Conservation (phyloP, 2,113 vertebrate genomes). For the Choloepus hoffmanni region DNA sequence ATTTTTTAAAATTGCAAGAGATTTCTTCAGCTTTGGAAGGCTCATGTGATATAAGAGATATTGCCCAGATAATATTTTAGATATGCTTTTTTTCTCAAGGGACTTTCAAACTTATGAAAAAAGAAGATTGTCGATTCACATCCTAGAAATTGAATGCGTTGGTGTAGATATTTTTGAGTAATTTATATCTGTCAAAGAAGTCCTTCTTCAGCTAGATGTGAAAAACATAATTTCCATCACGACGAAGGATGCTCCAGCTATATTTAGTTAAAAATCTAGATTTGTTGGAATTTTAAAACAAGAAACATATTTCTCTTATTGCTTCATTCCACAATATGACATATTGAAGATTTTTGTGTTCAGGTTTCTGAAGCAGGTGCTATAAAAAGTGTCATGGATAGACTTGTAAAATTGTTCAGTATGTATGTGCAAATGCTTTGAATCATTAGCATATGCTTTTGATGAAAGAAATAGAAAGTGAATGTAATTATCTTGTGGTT, state of each 20-base stretch:
- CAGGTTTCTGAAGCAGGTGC: background rate
- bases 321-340: background rate
- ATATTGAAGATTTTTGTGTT: background rate
- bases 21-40: background rate
- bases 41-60: background rate
- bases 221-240: background rate
- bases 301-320: conserved; percentile 38
- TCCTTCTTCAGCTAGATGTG: background rate
- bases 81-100: background rate
- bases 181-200: background rate
- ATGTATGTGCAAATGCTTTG: background rate
- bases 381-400: background rate
- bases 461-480: background rate
- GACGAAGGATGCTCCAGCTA: background rate
- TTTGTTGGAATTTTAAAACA: conserved; percentile 13
- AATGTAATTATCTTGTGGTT: background rate
- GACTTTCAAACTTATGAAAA: background rate
- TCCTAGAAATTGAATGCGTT: background rate
- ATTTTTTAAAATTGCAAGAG: background rate
- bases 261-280: background rate
- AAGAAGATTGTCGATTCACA: background rate
- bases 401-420: conserved; percentile 25
- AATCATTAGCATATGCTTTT: background rate
- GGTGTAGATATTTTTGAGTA: background rate
- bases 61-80: background rate